Evolutionary conservation across 2,888 invertebrate genomes (phyloP).

Genomic region (Watsonalla binaria): DNA sequence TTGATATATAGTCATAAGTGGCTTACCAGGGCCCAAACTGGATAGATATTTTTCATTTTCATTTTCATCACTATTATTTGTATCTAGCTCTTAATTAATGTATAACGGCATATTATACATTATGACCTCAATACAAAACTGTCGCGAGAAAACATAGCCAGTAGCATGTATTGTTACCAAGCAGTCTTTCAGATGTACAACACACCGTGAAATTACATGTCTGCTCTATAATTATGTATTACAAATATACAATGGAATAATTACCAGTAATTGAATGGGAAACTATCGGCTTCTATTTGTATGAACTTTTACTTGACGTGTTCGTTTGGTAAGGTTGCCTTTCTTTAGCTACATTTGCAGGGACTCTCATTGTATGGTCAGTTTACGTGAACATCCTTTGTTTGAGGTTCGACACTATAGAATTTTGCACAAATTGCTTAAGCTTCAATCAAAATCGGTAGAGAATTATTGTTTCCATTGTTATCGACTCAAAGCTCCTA

Average conservation of each 20-base stretch:
- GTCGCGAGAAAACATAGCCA: neutral
- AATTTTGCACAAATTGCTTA: neutral
- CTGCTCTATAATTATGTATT: constrained; percentile 9
- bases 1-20: too few species aligned
- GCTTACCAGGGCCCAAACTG: too few species aligned
- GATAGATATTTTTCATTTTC: too few species aligned
- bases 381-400: neutral
- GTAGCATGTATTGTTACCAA: neutral
- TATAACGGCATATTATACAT: too few species aligned
- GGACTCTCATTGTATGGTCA: neutral
- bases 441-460: neutral
- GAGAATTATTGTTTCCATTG: too few species aligned
- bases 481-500: too few species aligned
- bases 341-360: neutral
- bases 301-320: neutral
- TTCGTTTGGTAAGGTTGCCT: neutral
- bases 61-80: too few species aligned
- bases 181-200: neutral
- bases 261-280: constrained; percentile 23
- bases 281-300: constrained; percentile 25
- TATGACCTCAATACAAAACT: neutral
- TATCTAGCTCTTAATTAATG: too few species aligned
- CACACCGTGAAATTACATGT: constrained; percentile 10
- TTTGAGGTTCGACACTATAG: neutral
- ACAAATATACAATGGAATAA: constrained; percentile 18